These are phyloP conservation scores for Brachirus orientalis DNA, from an alignment of 2,113 vertebrate genomes.

Conservation along the genomic window DNA sequence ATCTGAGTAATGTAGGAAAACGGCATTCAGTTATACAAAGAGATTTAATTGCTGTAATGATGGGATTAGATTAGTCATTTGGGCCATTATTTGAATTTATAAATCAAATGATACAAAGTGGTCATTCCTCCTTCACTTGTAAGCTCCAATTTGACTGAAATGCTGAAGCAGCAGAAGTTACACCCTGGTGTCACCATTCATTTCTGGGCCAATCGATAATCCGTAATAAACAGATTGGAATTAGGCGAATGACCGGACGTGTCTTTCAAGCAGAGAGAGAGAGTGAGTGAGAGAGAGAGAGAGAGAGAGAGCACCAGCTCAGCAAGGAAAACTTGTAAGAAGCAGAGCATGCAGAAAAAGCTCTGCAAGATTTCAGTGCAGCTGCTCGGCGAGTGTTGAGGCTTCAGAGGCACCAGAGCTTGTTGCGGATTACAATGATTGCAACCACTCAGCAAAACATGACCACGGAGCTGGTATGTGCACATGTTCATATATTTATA, in stretches of 20 bases:
- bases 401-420: conserved; percentile 33
- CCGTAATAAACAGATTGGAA: conserved; percentile 42
- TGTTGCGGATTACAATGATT: conserved; percentile 79
- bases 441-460: conserved; percentile 86
- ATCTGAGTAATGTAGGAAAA: too few relatives aligned
- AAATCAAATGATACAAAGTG: neutral
- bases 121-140: neutral
- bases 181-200: conserved; percentile 55
- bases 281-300: conserved; percentile 22
- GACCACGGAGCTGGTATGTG: conserved; percentile 82
- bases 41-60: neutral
- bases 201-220: conserved; percentile 59
- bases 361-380: conserved; percentile 52
- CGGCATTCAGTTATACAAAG: too few relatives aligned
- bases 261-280: neutral
- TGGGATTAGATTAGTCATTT: neutral
- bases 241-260: conserved; percentile 9
- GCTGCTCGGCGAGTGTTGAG: conserved; percentile 43
- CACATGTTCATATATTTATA: neutral
- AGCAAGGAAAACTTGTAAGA: conserved; percentile 66
- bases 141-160: neutral
- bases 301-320: conserved; percentile 25
- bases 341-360: conserved; percentile 70
- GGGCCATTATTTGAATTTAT: neutral
- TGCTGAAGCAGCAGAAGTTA: conserved; percentile 8